Conservation (phyloP, 2,113 vertebrate species). For the Seriola aureovittata region DNA sequence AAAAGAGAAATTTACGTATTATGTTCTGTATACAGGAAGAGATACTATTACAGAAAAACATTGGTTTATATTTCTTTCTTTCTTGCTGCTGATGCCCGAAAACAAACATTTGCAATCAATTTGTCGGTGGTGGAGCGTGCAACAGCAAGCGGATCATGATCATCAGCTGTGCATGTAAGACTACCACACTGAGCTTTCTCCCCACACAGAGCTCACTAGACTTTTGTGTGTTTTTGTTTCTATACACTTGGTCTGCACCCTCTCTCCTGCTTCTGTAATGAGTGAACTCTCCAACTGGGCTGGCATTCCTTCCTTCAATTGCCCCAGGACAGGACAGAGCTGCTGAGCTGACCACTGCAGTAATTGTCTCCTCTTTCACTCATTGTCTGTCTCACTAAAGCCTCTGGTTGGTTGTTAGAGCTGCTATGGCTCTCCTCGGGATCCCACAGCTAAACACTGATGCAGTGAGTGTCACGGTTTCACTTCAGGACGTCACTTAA, state of each 20-base stretch:
- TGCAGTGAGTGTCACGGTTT: constrained; percentile 34
- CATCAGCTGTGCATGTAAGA: constrained; percentile 31
- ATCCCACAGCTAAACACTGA: constrained; percentile 49
- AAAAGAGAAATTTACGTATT: background rate
- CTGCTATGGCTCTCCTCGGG: constrained; percentile 43
- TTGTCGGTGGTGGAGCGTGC: constrained; percentile 21
- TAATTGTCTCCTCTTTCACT: constrained; percentile 68
- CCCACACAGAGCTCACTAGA: constrained; percentile 13
- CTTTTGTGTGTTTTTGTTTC: constrained; percentile 7
- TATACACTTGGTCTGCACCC: constrained; percentile 25
- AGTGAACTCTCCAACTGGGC: constrained; percentile 51
- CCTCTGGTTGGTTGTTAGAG: constrained; percentile 50
- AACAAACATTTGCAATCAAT: constrained; percentile 33
- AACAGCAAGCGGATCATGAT: constrained; percentile 18
- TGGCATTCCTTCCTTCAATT: constrained; percentile 34
- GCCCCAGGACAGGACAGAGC: constrained; percentile 71
- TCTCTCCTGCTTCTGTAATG: constrained; percentile 48
- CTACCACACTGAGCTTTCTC: constrained; percentile 8
- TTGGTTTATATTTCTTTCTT: background rate
- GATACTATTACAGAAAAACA: background rate
- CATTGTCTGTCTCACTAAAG: constrained; percentile 46
- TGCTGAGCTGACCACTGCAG: constrained; percentile 66
- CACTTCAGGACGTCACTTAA: constrained; percentile 45
- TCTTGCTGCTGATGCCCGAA: constrained; percentile 11
- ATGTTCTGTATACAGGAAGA: background rate